phyloP scores from a whole-genome alignment of 2,888 invertebrate species.

The Pristionchus maxplancki region DNA sequence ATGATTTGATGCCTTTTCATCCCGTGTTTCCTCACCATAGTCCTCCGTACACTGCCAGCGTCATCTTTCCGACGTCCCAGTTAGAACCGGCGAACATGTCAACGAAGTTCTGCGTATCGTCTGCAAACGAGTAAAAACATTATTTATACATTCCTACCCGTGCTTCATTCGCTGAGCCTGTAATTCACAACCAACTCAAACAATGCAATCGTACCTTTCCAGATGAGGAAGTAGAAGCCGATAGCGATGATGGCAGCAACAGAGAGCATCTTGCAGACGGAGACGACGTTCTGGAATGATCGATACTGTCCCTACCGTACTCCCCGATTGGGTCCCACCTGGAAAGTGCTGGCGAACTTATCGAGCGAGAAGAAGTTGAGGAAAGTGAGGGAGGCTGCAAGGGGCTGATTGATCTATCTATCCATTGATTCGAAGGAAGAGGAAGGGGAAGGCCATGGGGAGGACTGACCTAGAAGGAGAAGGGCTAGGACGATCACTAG shows the following conservation, averaged over 20 bases:
- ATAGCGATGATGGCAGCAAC: constrained; percentile 63
- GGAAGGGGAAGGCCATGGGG: neutral
- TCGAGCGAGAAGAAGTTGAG: constrained; percentile 68
- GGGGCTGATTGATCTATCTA: constrained; percentile 33
- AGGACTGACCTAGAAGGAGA: constrained; percentile 43
- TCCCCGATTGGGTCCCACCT: constrained; percentile 50
- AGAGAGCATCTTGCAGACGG: constrained; percentile 66
- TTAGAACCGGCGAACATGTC: constrained; percentile 58
- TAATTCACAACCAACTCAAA: neutral
- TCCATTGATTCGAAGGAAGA: neutral
- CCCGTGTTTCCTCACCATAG: constrained; percentile 51
- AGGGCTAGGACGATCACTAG: constrained; percentile 17
- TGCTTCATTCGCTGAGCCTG: no score
- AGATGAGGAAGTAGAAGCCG: constrained; percentile 65
- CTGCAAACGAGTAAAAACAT: no score
- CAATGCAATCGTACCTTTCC: constrained; percentile 60
- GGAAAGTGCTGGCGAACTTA: constrained; percentile 65
- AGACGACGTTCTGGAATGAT: constrained; percentile 56
- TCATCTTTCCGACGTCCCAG: constrained; percentile 58
- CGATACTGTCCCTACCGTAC: neutral
- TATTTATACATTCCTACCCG: no score
- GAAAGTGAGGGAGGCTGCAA: constrained; percentile 64
- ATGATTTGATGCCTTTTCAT: neutral
- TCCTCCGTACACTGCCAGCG: constrained; percentile 60
- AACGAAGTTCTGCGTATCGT: constrained; percentile 58